Conservation (phyloP, 2,888 invertebrate species). For the Nomada ruficornis region DNA sequence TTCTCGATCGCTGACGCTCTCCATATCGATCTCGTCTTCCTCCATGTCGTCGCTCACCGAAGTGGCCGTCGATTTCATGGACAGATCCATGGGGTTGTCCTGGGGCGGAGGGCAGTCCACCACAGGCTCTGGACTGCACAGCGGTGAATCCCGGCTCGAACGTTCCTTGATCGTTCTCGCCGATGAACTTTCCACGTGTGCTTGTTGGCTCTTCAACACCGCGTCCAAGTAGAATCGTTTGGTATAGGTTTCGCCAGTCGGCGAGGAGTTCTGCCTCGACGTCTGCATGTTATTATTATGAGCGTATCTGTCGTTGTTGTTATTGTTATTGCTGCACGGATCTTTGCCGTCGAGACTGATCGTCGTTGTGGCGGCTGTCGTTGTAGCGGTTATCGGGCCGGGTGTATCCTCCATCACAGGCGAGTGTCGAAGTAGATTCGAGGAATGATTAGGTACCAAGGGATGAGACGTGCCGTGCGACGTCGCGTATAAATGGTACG, state of each 20-base stretch:
- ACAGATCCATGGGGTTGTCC: slow-evolving; percentile 92
- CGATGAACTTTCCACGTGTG: slow-evolving; percentile 79
- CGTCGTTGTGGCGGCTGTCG: slow-evolving; percentile 45
- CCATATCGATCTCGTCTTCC: slow-evolving; percentile 82
- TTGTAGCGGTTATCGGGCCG: slow-evolving; percentile 26
- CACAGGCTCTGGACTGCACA: slow-evolving; percentile 84
- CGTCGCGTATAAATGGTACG: slow-evolving; percentile 85
- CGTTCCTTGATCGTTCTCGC: slow-evolving; percentile 60
- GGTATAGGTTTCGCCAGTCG: slow-evolving; percentile 86
- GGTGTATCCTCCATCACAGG: slow-evolving; percentile 51
- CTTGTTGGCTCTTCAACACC: slow-evolving; percentile 89
- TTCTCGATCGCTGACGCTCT: slow-evolving; percentile 82
- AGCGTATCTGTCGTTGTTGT: slow-evolving; percentile 68
- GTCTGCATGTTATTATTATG: slow-evolving; percentile 57
- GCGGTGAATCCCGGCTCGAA: slow-evolving; percentile 76
- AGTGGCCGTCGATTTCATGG: slow-evolving; percentile 87
- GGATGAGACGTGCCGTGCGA: slow-evolving; percentile 80
- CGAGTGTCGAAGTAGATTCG: slow-evolving; percentile 58
- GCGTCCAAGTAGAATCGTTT: slow-evolving; percentile 92
- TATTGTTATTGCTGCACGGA: slow-evolving; percentile 46
- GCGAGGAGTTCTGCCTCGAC: slow-evolving; percentile 46
- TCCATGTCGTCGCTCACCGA: slow-evolving; percentile 83
- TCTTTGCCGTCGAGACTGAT: slow-evolving; percentile 56
- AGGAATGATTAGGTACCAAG: slow-evolving; percentile 61
- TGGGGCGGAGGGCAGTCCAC: slow-evolving; percentile 85